Evolutionary conservation across 2,113 vertebrate species (phyloP).

Genomic region (Melanerpes formicivorus): DNA sequence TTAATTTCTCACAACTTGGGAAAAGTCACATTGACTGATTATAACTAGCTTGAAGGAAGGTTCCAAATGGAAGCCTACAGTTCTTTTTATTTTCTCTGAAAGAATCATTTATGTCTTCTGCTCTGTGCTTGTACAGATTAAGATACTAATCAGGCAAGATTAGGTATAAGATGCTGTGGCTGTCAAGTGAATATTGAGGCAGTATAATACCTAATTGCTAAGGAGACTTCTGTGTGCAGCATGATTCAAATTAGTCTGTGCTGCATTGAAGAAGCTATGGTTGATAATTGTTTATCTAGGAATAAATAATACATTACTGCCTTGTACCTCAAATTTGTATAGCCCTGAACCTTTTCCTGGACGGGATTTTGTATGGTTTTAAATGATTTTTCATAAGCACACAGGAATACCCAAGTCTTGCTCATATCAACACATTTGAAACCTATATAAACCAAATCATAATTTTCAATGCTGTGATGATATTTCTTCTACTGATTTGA

Average conservation of each 20-base stretch:
- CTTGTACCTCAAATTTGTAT: background rate
- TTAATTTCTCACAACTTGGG: background rate
- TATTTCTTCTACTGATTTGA: background rate
- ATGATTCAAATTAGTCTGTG: background rate
- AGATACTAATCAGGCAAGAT: background rate
- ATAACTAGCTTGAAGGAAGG: background rate
- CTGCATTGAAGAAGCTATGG: background rate
- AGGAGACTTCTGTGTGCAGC: background rate
- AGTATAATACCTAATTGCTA: background rate
- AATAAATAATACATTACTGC: background rate
- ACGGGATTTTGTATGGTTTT: background rate
- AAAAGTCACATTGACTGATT: background rate
- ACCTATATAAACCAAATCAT: background rate
- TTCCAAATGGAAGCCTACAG: background rate
- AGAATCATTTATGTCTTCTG: background rate
- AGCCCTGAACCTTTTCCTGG: background rate
- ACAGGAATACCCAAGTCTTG: background rate
- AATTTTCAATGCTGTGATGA: background rate
- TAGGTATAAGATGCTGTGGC: background rate
- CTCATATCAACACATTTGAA: background rate
- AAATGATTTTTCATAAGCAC: background rate
- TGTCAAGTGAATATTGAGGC: background rate
- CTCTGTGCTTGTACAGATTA: background rate
- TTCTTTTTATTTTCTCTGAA: background rate
- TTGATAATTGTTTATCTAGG: background rate